Evolutionary conservation across 2,888 invertebrate species (phyloP), one percentile per base, ranked within the genome.

Genomic region (Theretra japonica): DNA sequence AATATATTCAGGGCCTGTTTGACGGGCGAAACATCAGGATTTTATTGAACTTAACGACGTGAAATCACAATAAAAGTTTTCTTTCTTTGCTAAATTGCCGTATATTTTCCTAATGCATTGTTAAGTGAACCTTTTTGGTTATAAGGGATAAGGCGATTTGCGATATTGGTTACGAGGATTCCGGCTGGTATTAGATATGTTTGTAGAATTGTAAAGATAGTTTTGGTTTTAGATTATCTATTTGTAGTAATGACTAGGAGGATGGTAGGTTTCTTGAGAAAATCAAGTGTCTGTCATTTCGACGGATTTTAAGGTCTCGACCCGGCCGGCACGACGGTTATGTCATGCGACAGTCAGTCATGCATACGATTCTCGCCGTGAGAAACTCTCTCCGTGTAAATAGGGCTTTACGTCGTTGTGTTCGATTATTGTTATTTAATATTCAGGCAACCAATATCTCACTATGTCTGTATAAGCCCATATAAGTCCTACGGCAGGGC

Each of bases 31-130:
- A 53, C 68, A 69, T 69, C 50, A 53, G 53, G 53, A 30, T 53
- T 69, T 53, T 69, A 53, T 69, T 69, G 68, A 69, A 69, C 68
- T 69, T 69, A 69, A 69, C 68, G 68, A 69, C 48, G 68, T 69
- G 68, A 50, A 50, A 69, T 69, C 68, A 69, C 28, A 69, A 69
- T 50, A 69, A 69, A 69, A 69, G 28, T 53, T 50, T 56, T 69
- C 56, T 69, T 69, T 53, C 30, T 48, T 53, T 8, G 53, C 28
- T 53, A 28, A 53, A 65, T 50, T 69, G 28, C 30, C 30, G 48
- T 53, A 53, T 69, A 50, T 56, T 53, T 23, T 69, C 68, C 56
- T 69, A 69, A 56, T 69, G 50, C 30, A 30, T 53, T 50, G 53
- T 69, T 30, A 50, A 69, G 25, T 50, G 68, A 53, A 50, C 53